Evolutionary conservation across 2,113 vertebrate species (phyloP).

Genomic region (Halcyon senegalensis): DNA sequence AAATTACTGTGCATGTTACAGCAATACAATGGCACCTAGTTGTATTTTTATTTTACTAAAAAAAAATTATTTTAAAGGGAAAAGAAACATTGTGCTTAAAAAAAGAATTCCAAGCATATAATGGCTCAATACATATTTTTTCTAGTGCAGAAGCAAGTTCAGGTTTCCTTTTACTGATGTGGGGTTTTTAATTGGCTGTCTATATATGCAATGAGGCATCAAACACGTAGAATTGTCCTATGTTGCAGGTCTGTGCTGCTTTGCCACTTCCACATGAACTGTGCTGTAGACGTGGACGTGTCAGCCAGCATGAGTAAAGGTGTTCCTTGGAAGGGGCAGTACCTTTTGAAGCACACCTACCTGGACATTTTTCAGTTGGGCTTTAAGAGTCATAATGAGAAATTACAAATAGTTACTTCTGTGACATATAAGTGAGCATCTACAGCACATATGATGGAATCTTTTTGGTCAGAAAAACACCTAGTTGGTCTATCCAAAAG

Average conservation of each 20-base stretch:
- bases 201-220: neutral
- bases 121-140: neutral
- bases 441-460: neutral
- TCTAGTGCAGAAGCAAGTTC: neutral
- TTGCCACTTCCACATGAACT: neutral
- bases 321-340: neutral
- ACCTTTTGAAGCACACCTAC: neutral
- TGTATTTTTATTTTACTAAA: neutral
- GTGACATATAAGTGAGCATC: neutral
- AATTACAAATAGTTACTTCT: neutral
- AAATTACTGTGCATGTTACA: slow-evolving; percentile 9
- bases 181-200: neutral
- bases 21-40: neutral
- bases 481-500: neutral
- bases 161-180: neutral
- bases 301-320: neutral
- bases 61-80: neutral
- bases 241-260: neutral
- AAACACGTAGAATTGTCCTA: neutral
- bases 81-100: neutral
- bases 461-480: neutral
- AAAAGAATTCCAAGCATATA: neutral
- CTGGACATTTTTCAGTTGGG: neutral
- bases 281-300: rapidly evolving
- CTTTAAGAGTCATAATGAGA: neutral